Evolutionary conservation across 2,888 invertebrate species (phyloP), one percentile per base, ranked within the genome.

Genomic region (Drosophila recens): DNA sequence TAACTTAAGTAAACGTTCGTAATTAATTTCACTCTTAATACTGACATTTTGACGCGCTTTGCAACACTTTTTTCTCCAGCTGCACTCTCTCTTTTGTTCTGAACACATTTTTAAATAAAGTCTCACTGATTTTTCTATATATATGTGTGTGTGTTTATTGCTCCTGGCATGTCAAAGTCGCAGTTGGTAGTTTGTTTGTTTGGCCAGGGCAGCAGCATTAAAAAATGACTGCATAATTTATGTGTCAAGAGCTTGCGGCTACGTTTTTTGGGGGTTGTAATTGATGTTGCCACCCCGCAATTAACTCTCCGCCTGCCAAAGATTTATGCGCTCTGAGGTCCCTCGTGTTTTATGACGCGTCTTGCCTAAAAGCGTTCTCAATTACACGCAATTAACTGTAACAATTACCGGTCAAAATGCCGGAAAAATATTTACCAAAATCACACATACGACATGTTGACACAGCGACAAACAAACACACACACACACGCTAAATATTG

Each of bases 1-100:
- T 84, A 85, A 89, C 78, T 82, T 68, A 85, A 89, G 85, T 87
- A 85, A 85, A 72, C 75, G 89, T 71, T 87, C 74, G 89, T 85
- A 85, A 85, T 85, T 85, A 85, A 85, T 85, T 85, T 89, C 72
- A 73, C 72, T 69, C 85, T 82, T 85, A 85, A 82, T 75, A 69
- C 85, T 87, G 85, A 87, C 86, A 89, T 79, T 85, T 72, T 79
- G 53, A 67, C 68, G 36, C 75, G 67, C 81, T 80, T 71, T 70
- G 72, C 57, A 58, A 57, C 46, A 57, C 46, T 58, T 38, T 43
- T 59, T 59, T 36, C 40, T 36, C 40, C 30, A 8, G 9, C 13
- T 38, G 23, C 20, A 23, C 23, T 27, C 8, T 68, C 17, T 15
- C 58, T 54, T 58, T 62, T 42, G 71, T 73, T 87, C 76, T 84